Conservation (phyloP, 2,888 invertebrate species). For the Argynnis bischoffii region DNA sequence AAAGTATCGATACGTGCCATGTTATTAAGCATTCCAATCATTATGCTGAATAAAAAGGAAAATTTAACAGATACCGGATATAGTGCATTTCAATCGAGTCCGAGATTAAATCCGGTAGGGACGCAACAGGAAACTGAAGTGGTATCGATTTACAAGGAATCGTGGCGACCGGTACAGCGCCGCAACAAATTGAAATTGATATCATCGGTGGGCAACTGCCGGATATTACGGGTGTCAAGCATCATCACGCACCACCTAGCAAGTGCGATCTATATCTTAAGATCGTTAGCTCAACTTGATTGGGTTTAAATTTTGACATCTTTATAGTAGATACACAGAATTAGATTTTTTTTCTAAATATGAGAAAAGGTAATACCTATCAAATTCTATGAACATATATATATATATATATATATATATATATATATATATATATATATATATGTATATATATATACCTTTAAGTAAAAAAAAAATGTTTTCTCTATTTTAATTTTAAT, state of each 20-base stretch:
- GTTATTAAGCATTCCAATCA: slow-evolving; percentile 20
- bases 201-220: slow-evolving; percentile 76
- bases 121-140: slow-evolving; percentile 77
- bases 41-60: slow-evolving; percentile 14
- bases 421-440: too few species aligned
- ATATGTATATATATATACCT: too few species aligned
- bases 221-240: slow-evolving; percentile 81
- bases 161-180: slow-evolving; percentile 72
- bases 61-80: slow-evolving; percentile 37
- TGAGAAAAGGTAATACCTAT: too few species aligned
- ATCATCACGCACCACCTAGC: slow-evolving; percentile 67
- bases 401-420: too few species aligned
- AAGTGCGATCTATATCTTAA: slow-evolving; percentile 35
- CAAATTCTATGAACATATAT: too few species aligned
- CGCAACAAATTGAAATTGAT: slow-evolving; percentile 82
- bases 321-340: not conserved
- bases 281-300: slow-evolving; percentile 26
- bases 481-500: too few species aligned
- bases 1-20: not conserved
- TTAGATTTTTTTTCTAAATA: too few species aligned
- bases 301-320: not conserved
- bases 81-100: slow-evolving; percentile 65
- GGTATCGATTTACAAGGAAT: slow-evolving; percentile 77
- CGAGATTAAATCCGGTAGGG: slow-evolving; percentile 72
- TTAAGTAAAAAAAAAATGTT: too few species aligned